These are phyloP conservation scores for Diarsia brunnea DNA, from an alignment of 2,888 invertebrate genomes.

Conservation along the genomic window DNA sequence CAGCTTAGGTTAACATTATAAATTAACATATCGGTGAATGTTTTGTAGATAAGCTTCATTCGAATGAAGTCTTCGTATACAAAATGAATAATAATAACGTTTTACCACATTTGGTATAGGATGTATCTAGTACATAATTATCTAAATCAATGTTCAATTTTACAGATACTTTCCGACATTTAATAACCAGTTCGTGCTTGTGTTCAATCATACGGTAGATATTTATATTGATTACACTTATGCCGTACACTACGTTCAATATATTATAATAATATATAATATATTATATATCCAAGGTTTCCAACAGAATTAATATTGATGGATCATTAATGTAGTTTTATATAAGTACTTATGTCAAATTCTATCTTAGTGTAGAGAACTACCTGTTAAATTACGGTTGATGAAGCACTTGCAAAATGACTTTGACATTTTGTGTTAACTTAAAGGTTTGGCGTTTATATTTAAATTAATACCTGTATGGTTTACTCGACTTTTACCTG, in stretches of 20 bases:
- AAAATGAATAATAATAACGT: background rate
- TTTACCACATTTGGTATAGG: background rate
- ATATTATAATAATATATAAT: too few species aligned
- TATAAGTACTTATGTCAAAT: background rate
- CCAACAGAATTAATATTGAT: background rate
- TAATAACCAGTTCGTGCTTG: slow-evolving; percentile 31
- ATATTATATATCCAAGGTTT: too few species aligned
- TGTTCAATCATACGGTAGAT: slow-evolving; percentile 19
- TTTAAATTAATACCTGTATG: background rate
- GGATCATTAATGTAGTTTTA: background rate
- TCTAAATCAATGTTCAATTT: slow-evolving; percentile 27
- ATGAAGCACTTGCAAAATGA: background rate
- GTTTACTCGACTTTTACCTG: background rate
- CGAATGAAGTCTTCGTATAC: background rate
- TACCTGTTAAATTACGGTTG: background rate
- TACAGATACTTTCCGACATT: slow-evolving; percentile 23
- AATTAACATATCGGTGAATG: background rate
- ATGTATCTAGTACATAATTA: slow-evolving; percentile 2
- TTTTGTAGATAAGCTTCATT: background rate
- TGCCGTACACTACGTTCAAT: background rate
- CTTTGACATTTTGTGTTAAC: slow-evolving; percentile 3
- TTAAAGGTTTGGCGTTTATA: background rate
- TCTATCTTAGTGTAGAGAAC: background rate
- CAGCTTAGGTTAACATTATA: background rate
- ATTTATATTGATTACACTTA: slow-evolving; percentile 3